Evolutionary conservation across 2,113 vertebrate species (phyloP).

Genomic region (Amblyornis subalaris): DNA sequence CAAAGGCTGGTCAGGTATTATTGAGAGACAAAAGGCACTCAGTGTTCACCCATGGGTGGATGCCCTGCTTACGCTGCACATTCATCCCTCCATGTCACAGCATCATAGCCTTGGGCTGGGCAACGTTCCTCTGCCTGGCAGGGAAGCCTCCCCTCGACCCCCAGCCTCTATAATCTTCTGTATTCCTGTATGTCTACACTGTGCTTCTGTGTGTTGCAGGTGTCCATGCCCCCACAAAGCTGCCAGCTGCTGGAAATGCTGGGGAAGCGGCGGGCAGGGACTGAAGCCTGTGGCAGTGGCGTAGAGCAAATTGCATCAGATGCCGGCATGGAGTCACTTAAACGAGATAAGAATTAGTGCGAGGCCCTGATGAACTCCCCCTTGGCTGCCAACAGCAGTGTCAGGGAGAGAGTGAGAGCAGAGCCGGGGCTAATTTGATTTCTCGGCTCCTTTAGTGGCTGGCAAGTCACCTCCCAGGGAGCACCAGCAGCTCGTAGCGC

Average conservation of each 20-base stretch:
- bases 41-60: fast-evolving
- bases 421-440: slow-evolving; percentile 76
- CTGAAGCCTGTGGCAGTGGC: neutral
- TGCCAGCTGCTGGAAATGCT: slow-evolving; percentile 51
- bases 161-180: fast-evolving
- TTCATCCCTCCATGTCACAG: neutral
- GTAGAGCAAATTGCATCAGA: slow-evolving; percentile 62
- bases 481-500: slow-evolving; percentile 21
- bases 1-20: fast-evolving
- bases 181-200: neutral
- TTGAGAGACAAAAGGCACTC: fast-evolving
- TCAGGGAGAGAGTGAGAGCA: slow-evolving; percentile 63
- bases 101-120: neutral
- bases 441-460: slow-evolving; percentile 58
- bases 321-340: slow-evolving; percentile 71
- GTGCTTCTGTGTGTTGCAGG: neutral
- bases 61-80: fast-evolving
- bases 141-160: neutral
- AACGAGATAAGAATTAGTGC: slow-evolving; percentile 68
- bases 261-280: neutral
- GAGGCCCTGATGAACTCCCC: slow-evolving; percentile 63
- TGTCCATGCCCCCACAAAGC: neutral
- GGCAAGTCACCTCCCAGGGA: slow-evolving; percentile 59
- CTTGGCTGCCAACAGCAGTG: slow-evolving; percentile 54
- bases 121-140: neutral